A percentile compares a stretch with the other conserved stretches of the same genome.
phyloP scores from a whole-genome alignment of 2,113 vertebrate species.

The Ictalurus punctatus region DNA sequence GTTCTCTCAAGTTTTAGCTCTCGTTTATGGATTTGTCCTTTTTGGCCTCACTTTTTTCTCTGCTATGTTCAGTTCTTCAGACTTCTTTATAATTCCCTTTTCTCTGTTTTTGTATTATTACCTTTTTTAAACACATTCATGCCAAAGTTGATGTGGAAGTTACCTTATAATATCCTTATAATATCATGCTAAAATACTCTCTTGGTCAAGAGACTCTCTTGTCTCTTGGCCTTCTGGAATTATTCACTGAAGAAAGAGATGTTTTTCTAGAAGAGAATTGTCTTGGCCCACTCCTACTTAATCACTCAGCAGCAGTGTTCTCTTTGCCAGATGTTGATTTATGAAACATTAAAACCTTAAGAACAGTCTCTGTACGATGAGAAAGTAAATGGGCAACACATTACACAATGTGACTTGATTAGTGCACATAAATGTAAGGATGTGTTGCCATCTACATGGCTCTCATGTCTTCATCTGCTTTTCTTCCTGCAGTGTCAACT shows the following conservation, averaged over 20 bases:
- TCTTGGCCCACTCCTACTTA: background rate
- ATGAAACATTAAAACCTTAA: conserved; percentile 31
- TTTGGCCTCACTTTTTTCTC: conserved; percentile 16
- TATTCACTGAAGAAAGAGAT: background rate
- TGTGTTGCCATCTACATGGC: conserved; percentile 33
- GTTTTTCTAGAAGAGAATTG: background rate
- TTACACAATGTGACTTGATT: conserved; percentile 10
- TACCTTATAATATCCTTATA: background rate
- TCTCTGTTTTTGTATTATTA: conserved; percentile 32
- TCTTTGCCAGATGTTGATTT: conserved; percentile 49
- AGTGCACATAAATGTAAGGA: conserved; percentile 40
- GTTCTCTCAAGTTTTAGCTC: background rate
- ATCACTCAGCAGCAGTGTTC: conserved; percentile 23
- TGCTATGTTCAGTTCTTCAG: background rate
- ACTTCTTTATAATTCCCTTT: background rate
- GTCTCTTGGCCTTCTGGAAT: background rate
- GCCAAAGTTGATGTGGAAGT: background rate
- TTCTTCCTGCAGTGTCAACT: conserved; percentile 81
- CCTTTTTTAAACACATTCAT: background rate
- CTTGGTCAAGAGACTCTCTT: too few relatives aligned
- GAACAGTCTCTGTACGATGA: conserved; percentile 31
- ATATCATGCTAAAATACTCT: background rate
- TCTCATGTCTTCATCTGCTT: conserved; percentile 56
- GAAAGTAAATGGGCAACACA: background rate
- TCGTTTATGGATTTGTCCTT: background rate